Conservation (phyloP, 2,113 vertebrate genomes). For the Malurus melanocephalus region DNA sequence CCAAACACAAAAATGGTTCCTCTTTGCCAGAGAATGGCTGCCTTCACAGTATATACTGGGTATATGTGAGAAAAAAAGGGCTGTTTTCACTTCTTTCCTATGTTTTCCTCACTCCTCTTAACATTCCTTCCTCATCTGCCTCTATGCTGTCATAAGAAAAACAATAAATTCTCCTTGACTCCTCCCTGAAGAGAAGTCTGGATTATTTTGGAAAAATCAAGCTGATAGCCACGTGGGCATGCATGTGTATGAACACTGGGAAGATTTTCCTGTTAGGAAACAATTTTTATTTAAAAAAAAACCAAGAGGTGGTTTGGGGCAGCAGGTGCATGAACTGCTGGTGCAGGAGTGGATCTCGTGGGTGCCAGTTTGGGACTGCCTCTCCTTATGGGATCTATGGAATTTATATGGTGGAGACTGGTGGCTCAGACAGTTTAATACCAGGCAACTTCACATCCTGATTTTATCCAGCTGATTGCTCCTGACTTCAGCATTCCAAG, state of each 20-base stretch:
- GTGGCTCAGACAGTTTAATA: background rate
- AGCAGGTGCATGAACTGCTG: background rate
- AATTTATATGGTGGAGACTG: background rate
- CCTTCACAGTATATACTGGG: background rate
- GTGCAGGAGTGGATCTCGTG: background rate
- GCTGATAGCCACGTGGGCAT: background rate
- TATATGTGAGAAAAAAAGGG: accelerated
- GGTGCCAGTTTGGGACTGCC: background rate
- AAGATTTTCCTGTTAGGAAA: background rate
- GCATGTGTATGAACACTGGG: background rate
- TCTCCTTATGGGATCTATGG: background rate
- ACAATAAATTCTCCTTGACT: background rate
- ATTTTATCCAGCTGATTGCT: background rate
- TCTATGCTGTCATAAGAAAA: background rate
- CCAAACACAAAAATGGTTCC: background rate
- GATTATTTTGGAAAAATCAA: background rate
- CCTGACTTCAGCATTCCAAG: accelerated
- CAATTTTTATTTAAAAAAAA: background rate
- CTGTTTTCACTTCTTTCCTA: background rate
- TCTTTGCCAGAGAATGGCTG: background rate
- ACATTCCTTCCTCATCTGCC: background rate
- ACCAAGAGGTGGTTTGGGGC: background rate
- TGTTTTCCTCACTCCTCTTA: background rate
- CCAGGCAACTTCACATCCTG: background rate
- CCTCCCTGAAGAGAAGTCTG: background rate